A percentile compares a stretch with the other conserved stretches of the same genome.
Conservation (phyloP, 1,140 invertebrate genomes). For the Psix sp. region DNA sequence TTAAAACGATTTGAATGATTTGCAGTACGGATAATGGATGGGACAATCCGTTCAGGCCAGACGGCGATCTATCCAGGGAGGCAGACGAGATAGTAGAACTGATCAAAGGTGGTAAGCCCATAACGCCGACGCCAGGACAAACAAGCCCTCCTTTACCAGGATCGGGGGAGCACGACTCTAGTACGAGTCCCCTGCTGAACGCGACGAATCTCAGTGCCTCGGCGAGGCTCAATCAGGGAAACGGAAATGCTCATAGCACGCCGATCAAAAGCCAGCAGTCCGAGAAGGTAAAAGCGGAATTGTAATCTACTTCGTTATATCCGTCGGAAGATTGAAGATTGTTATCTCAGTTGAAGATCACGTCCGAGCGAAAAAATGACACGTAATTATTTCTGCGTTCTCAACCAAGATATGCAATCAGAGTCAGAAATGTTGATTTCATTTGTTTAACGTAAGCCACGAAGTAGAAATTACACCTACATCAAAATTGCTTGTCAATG, state of each 20-base stretch:
- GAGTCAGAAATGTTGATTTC: constrained; percentile 31
- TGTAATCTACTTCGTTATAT: constrained; percentile 60
- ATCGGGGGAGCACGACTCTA: constrained; percentile 66
- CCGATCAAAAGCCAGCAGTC: constrained; percentile 71
- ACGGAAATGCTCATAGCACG: constrained; percentile 74
- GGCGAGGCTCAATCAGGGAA: constrained; percentile 68
- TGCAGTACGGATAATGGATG: constrained; percentile 95
- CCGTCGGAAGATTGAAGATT: constrained; percentile 58
- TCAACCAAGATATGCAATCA: constrained; percentile 55
- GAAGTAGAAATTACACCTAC: constrained; percentile 28
- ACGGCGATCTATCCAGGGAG: constrained; percentile 94
- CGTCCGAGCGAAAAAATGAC: constrained; percentile 49
- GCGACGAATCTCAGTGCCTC: constrained; percentile 65
- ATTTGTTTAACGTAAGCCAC: constrained; percentile 41
- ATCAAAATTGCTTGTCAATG: constrained; percentile 27
- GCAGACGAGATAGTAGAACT: constrained; percentile 96
- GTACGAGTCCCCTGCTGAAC: constrained; percentile 71
- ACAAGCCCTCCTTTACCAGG: constrained; percentile 72
- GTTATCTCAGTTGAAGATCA: constrained; percentile 59
- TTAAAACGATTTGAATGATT: constrained; percentile 62
- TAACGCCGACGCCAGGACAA: constrained; percentile 82
- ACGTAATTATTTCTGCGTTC: constrained; percentile 61
- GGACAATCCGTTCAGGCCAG: constrained; percentile 98
- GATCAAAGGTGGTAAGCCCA: constrained; percentile 92
- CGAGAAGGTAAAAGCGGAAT: constrained; percentile 71